These are phyloP conservation scores for Halisarca cf. caerulea DNA, from an alignment of 37 sponge, comb jelly and placozoan species.

Conservation along the genomic window DNA sequence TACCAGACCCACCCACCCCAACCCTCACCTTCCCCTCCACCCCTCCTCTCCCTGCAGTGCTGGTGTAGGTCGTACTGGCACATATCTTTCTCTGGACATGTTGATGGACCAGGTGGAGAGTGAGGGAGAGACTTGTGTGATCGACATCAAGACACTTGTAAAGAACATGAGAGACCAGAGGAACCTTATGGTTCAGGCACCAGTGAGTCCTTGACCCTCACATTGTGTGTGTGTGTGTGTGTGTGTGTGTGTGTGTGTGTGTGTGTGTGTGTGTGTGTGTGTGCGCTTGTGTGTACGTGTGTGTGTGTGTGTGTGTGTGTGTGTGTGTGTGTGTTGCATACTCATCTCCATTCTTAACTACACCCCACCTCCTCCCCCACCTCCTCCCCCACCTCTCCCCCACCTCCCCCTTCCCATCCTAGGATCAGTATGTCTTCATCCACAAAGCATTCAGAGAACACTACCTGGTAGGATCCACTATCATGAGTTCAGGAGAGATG, in stretches of 20 bases:
- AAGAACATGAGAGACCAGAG: constrained; percentile 1
- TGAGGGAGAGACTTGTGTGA: not conserved
- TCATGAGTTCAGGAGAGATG: not conserved
- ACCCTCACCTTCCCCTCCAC: not conserved
- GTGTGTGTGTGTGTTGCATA: too few relatives aligned
- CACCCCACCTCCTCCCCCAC: not conserved
- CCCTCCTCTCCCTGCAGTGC: not conserved
- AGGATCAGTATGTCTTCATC: constrained; percentile 24
- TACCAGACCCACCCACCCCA: not conserved
- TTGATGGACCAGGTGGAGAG: constrained; percentile 17
- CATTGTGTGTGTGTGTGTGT: not conserved
- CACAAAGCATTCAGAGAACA: constrained; percentile 6
- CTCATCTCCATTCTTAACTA: too few relatives aligned
- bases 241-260: not conserved
- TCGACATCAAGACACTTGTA: not conserved
- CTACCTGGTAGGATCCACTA: constrained; percentile 2
- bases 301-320: not conserved
- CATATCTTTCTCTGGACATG: not conserved
- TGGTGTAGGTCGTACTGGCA: constrained; percentile 14
- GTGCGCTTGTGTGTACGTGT: not conserved
- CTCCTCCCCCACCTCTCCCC: too few relatives aligned
- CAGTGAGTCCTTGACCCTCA: not conserved
- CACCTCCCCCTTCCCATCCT: not conserved
- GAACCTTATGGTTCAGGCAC: not conserved
- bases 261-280: not conserved